These are phyloP conservation scores for Drosophila jambulina DNA, from an alignment of 1,140 invertebrate genomes.

Conservation along the genomic window DNA sequence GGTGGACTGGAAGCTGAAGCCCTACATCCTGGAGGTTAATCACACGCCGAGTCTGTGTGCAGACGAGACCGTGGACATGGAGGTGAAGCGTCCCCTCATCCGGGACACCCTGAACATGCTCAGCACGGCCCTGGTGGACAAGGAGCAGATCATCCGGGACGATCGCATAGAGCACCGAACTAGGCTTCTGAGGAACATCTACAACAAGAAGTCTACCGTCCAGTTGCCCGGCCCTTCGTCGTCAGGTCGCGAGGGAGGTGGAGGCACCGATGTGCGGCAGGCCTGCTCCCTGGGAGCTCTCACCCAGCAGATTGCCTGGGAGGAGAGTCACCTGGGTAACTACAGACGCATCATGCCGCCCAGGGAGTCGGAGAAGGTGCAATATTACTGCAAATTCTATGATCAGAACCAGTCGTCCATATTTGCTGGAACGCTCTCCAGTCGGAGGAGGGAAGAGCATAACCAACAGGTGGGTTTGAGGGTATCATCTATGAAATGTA, in stretches of 20 bases:
- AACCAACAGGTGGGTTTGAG: slow-evolving; percentile 9
- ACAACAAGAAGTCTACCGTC: slow-evolving; percentile 85
- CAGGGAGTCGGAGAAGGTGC: slow-evolving; percentile 45
- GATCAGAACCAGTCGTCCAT: slow-evolving; percentile 89
- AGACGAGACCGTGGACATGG: slow-evolving; percentile 92
- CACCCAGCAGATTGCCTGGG: slow-evolving; percentile 90
- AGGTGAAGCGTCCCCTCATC: slow-evolving; percentile 93
- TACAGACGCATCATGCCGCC: slow-evolving; percentile 86
- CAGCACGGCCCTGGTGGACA: slow-evolving; percentile 92
- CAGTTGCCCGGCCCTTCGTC: slow-evolving; percentile 85
- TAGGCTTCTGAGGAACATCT: slow-evolving; percentile 46
- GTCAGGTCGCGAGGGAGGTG: neutral
- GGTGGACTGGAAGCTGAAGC: slow-evolving; percentile 93
- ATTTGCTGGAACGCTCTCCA: slow-evolving; percentile 90
- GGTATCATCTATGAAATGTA: neutral
- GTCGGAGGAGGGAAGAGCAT: slow-evolving; percentile 40
- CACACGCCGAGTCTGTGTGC: slow-evolving; percentile 96
- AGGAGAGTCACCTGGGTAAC: slow-evolving; percentile 91
- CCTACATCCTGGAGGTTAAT: slow-evolving; percentile 95
- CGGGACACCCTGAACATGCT: slow-evolving; percentile 93
- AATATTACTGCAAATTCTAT: slow-evolving; percentile 86
- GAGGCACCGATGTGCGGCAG: slow-evolving; percentile 8
- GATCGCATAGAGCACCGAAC: slow-evolving; percentile 85
- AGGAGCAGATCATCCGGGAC: slow-evolving; percentile 90
- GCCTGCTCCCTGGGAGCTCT: slow-evolving; percentile 81